Evolutionary conservation across 1,140 invertebrate species (phyloP), one percentile per base, ranked within the genome.

Genomic region (Parasteatoda tepidariorum): DNA sequence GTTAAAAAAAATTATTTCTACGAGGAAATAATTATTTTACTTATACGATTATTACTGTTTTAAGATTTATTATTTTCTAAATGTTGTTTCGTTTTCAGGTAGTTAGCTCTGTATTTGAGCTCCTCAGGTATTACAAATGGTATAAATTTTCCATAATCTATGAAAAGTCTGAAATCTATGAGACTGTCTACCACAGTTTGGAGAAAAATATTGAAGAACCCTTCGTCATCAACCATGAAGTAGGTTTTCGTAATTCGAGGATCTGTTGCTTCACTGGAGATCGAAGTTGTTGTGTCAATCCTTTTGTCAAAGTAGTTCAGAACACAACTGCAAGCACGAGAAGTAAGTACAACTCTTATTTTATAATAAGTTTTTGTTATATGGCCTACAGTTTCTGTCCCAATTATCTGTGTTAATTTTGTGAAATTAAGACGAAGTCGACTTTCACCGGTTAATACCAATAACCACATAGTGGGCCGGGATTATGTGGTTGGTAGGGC

Each of bases 141-240:
- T 93, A 93, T 79, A 97, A 96, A 88, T 98, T 98, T 90, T 94
- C 95, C 22, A 94, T 99, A 62, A 91, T 99, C n/a, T 94, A 94
- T 78, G 96, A 98, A 87, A 92, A 93, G 70, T 0, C 82, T 87
- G 24, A 87, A 87, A 57, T 95, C 93, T 93, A 91, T 18, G 67
- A 66, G 3, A 59, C 67, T 3, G 67, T 82, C 22, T 31, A 30
- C 2, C 48, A 57, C 0, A 82, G 78, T 38, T 5, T 82, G 30
- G 78, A 82, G 6, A 15, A 48, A 18, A 64, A 28, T 4, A 28
- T 71, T 13, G 26, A 28, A 0, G 26, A n/a, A 0, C 78, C 78
- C 0, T 82, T 82, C 13, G 24, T 31, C 55, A 70, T 82, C 55
- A 70, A n/a, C 9, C 54, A 82, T 33, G 5, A 57, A 11, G 30